Conservation (phyloP, 1,140 invertebrate genomes). For the Neodiprion pinetum region DNA sequence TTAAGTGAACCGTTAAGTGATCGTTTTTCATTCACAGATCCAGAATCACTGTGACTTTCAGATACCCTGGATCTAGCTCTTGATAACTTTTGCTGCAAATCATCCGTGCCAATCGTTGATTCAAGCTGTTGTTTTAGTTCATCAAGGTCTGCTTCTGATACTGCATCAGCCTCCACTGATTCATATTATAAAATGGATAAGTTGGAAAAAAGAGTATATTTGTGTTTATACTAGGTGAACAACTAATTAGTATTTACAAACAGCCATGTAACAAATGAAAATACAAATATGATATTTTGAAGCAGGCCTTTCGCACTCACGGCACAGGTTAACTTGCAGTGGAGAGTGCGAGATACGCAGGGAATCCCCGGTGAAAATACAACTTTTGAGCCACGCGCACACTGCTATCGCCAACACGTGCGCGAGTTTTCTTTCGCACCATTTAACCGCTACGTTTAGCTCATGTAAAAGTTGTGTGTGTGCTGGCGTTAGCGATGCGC, state of each 20-base stretch:
- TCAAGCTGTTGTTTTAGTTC: slow-evolving; percentile 79
- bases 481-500: no score
- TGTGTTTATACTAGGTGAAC: not conserved
- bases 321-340: no score
- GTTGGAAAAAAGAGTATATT: slow-evolving; percentile 19
- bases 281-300: not conserved
- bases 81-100: slow-evolving; percentile 71
- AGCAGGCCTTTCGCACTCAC: not conserved
- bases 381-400: no score
- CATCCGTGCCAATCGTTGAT: slow-evolving; percentile 68
- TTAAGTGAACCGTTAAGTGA: slow-evolving; percentile 58
- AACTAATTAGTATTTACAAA: not conserved
- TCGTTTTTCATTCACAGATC: slow-evolving; percentile 55
- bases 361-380: no score
- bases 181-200: slow-evolving; percentile 30
- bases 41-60: slow-evolving; percentile 69
- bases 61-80: slow-evolving; percentile 66
- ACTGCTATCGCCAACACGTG: no score
- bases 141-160: slow-evolving; percentile 67
- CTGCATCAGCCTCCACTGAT: slow-evolving; percentile 53
- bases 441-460: no score
- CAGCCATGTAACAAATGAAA: not conserved
- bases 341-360: no score
- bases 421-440: no score
- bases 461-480: no score